Evolutionary conservation across 1,140 invertebrate species (phyloP).

Genomic region (Drosophila tsacasi): DNA sequence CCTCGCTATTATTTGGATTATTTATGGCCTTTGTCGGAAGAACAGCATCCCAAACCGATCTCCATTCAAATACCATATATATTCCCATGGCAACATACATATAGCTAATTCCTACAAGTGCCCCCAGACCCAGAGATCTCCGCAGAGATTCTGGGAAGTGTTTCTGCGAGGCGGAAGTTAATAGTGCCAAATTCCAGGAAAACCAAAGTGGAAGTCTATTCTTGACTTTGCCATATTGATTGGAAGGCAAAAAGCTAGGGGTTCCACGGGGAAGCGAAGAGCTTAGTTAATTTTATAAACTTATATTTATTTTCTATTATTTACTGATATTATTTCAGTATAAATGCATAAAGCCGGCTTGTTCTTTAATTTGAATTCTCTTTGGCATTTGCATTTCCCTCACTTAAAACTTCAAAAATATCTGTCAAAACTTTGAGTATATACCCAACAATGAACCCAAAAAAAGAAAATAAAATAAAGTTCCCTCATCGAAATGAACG

Average conservation of each 20-base stretch:
- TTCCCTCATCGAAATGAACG: slow-evolving; percentile 18
- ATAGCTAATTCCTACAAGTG: slow-evolving; percentile 24
- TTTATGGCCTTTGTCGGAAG: slow-evolving; percentile 21
- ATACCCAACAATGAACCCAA: not conserved
- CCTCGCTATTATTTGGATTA: slow-evolving; percentile 23
- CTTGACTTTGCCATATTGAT: slow-evolving; percentile 1
- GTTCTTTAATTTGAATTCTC: slow-evolving; percentile 18
- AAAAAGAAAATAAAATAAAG: slow-evolving; percentile 3
- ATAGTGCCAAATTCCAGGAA: slow-evolving; percentile 21
- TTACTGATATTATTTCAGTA: not conserved
- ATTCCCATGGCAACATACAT: slow-evolving; percentile 29
- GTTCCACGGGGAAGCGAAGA: too few species aligned
- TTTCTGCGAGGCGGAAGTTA: slow-evolving; percentile 17
- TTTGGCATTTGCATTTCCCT: not conserved
- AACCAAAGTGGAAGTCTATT: not conserved
- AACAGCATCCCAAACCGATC: not conserved
- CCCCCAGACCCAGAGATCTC: slow-evolving; percentile 6
- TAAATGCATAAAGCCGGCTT: too few species aligned
- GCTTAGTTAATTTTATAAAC: not conserved
- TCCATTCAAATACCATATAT: slow-evolving; percentile 6
- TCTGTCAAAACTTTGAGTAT: slow-evolving; percentile 30
- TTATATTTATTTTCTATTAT: not conserved
- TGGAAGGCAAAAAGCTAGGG: not conserved
- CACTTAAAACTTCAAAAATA: slow-evolving; percentile 6
- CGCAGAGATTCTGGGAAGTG: slow-evolving; percentile 28